Base-by-base conservation (phyloP, 2,113 vertebrate genomes). In the Stictonetta naevosa region DNA sequence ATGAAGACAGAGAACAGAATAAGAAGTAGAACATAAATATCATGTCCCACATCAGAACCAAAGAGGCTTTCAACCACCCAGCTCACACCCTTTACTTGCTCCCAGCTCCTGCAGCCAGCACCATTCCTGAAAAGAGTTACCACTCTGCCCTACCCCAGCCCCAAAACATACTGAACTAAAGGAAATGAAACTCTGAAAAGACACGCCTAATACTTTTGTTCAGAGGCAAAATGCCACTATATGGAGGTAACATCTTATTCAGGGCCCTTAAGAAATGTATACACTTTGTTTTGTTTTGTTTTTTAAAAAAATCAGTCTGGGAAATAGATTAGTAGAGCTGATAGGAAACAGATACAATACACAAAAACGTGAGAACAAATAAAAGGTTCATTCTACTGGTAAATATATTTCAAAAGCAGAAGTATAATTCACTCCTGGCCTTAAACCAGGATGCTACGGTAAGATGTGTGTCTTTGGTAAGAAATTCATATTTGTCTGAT, bases 391-490 rank as follows among this genome's bases (percentile, higher is more conserved):
- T 66, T 86, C 36, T 66, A 18, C 53, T 59, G 46, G 69, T 79
- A 91, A 92, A 93, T 82, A 44, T 66, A 89, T 79, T 83, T 91
- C 53, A 28, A 74, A 87, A 94, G 72, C 48, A 86, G 64, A 90
- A 93, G 31, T 40, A 34, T 44, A 74, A 86, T 60, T 82, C 76
- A 78, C 23, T 94, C 87, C n/a, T n/a, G 63, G 56, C 64, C 78
- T 72, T 78, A 90, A 94, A 93, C 42, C 81, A 91, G 95, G 83
- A 94, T 88, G 68, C 94, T 94, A 87, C 16, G 83, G 92, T 97
- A 95, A 97, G 96, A 96, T 92, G 78, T 36, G 66, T 26, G n/a
- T 60, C 90, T 92, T 96, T 86, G 83, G 38, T 92, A 91, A 97
- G 93, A 97, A 95, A 92, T 96, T 55, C 38, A 2, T 68, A 93